Evolutionary conservation across 2,113 vertebrate species (phyloP).

Genomic region (Phocoena sinus): DNA sequence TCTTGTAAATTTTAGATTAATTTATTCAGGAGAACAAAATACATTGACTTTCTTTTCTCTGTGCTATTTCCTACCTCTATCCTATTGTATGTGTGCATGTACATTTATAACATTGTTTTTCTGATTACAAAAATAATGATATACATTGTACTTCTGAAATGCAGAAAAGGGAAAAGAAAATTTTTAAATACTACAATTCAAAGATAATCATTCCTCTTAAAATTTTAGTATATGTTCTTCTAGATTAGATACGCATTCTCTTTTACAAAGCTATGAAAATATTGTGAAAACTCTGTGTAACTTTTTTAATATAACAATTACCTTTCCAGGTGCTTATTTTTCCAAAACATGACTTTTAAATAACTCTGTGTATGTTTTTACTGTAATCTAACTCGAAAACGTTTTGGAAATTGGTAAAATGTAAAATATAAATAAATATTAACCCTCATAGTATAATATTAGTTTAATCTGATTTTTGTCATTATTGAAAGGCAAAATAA

Average conservation of each 20-base stretch:
- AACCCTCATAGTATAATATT: not conserved
- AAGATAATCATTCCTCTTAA: not conserved
- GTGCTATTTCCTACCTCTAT: not conserved
- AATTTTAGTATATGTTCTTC: not conserved
- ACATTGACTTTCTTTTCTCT: not conserved
- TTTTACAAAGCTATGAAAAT: not conserved
- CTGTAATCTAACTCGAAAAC: not conserved
- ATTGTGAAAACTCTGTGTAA: not conserved
- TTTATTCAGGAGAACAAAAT: constrained; percentile 20
- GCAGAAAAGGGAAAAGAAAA: not conserved
- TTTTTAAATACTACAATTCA: not conserved
- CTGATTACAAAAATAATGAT: not conserved
- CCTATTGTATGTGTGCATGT: not conserved
- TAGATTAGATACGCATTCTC: not conserved
- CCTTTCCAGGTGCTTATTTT: not conserved
- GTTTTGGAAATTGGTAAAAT: not conserved
- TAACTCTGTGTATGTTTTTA: not conserved
- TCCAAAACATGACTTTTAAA: not conserved
- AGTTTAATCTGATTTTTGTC: constrained; percentile 11
- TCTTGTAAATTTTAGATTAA: not conserved
- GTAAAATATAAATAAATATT: constrained; percentile 6
- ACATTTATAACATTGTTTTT: not conserved
- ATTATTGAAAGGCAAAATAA: constrained; percentile 23
- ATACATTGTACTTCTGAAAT: not conserved
- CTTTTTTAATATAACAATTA: not conserved